Conservation (phyloP, 2,797 vertebrate genomes). For the Gallirallus australis region DNA sequence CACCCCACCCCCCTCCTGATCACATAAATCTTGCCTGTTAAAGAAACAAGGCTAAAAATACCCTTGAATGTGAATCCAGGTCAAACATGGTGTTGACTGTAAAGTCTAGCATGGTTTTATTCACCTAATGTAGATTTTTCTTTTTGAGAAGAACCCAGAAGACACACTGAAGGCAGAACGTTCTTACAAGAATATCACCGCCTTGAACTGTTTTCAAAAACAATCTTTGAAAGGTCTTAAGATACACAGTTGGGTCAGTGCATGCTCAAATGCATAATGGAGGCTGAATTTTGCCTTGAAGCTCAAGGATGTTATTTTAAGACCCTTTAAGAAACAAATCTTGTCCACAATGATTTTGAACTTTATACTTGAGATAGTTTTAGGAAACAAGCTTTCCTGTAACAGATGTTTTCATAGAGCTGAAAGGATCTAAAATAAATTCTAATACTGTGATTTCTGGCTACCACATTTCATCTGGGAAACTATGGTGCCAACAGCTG, state of each 20-base stretch:
- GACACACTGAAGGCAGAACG: neutral
- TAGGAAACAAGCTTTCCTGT: neutral
- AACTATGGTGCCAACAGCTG: neutral
- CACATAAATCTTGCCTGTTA: neutral
- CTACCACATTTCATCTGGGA: neutral
- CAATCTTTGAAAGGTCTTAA: neutral
- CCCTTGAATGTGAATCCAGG: neutral
- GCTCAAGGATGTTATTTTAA: neutral
- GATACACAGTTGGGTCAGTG: neutral
- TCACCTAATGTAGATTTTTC: neutral
- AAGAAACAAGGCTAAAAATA: slow-evolving; percentile 11
- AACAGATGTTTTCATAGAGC: neutral
- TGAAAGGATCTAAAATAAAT: neutral
- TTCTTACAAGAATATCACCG: neutral
- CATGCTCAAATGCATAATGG: neutral
- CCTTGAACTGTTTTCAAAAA: neutral
- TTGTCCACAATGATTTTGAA: neutral
- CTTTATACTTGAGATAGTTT: neutral
- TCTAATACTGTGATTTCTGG: neutral
- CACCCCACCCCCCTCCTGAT: no score
- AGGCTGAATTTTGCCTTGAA: neutral
- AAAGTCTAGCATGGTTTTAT: neutral
- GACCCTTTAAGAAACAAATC: neutral
- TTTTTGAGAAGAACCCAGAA: neutral
- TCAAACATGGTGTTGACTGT: neutral